Percentiles rank a stretch among this genome's conserved stretches.
These are phyloP conservation scores for Garrulus glandarius DNA, from an alignment of 2,797 vertebrate species.

Conservation along the genomic window DNA sequence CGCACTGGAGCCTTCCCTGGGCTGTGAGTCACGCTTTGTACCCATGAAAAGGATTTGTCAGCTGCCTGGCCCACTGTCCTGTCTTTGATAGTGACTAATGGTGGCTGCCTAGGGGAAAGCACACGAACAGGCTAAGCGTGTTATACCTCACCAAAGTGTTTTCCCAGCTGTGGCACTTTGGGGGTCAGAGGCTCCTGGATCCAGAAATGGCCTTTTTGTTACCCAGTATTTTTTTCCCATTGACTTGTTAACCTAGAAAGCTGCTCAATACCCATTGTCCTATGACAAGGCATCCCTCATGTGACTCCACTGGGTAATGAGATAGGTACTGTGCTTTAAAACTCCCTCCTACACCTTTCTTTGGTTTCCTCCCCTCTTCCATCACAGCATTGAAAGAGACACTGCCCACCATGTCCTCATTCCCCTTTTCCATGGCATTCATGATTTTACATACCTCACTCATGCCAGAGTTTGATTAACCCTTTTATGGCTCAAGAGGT, in stretches of 20 bases:
- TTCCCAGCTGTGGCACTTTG: neutral
- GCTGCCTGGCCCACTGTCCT: constrained; percentile 21
- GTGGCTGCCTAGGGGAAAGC: neutral
- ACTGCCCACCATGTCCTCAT: neutral
- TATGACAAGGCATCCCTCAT: neutral
- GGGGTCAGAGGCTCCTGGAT: neutral
- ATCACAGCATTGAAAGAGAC: neutral
- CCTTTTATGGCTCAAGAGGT: neutral
- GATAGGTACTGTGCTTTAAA: neutral
- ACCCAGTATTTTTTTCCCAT: neutral
- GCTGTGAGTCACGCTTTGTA: constrained; percentile 9
- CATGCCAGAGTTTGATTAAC: neutral
- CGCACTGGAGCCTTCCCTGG: neutral
- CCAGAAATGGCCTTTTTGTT: neutral
- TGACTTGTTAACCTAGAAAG: neutral
- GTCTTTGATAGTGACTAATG: constrained; percentile 19
- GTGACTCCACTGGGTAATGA: neutral
- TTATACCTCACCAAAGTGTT: neutral
- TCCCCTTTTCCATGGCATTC: neutral
- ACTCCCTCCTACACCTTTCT: neutral
- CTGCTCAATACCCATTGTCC: neutral
- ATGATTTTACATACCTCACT: neutral
- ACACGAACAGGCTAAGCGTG: neutral
- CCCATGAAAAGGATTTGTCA: constrained; percentile 13
- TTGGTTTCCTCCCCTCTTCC: neutral